phyloP scores from a whole-genome alignment of 2,888 invertebrate genomes.

The Oligia latruncula region DNA sequence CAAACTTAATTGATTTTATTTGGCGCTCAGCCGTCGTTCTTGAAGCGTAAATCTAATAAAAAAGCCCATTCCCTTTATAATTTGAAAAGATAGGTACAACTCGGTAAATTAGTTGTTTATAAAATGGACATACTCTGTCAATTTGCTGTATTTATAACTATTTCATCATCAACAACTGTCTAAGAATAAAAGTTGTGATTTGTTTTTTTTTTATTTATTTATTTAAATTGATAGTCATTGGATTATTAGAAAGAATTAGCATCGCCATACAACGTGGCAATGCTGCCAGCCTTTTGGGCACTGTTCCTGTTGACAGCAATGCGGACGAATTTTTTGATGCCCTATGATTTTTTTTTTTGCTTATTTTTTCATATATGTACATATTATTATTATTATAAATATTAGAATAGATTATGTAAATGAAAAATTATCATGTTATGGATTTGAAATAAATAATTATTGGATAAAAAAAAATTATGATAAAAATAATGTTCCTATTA shows the following conservation, averaged over 20 bases:
- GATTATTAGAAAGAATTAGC: too few relatives aligned
- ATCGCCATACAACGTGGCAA: too few relatives aligned
- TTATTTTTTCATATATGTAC: too few relatives aligned
- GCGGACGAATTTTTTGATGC: too few relatives aligned
- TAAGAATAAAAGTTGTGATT: neutral
- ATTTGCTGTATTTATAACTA: neutral
- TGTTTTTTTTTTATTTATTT: too few relatives aligned
- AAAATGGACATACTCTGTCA: neutral
- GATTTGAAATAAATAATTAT: too few relatives aligned
- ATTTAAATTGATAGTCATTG: neutral
- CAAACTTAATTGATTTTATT: slow-evolving; percentile 27
- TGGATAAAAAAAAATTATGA: neutral
- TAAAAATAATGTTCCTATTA: neutral
- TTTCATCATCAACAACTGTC: neutral
- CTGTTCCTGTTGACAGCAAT: too few relatives aligned
- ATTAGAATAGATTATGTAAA: too few relatives aligned
- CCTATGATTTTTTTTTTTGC: too few relatives aligned
- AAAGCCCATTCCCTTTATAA: neutral
- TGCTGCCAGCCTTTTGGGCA: too few relatives aligned
- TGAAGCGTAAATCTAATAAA: neutral
- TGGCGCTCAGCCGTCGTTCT: neutral
- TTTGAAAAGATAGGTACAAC: neutral
- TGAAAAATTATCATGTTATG: too few relatives aligned
- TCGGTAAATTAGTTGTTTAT: neutral
- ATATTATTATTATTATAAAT: too few relatives aligned